Percentiles rank a stretch among this genome's conserved stretches.
These are phyloP conservation scores for Microchrysa polita DNA, from an alignment of 2,888 invertebrate species.

Conservation along the genomic window DNA sequence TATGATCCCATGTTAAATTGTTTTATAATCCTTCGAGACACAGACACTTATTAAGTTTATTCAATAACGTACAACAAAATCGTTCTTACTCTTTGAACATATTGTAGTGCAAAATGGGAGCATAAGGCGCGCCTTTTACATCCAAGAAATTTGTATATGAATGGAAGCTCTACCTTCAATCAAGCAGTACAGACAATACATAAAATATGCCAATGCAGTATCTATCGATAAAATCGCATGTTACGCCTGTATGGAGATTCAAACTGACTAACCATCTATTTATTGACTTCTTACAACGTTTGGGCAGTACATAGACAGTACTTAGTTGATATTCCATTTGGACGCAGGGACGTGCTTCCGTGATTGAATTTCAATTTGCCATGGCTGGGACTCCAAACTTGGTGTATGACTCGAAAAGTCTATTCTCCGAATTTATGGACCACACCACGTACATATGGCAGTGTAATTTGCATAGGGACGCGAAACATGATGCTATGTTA, in stretches of 20 bases:
- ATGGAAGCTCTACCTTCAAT: conserved; percentile 5
- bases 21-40: no score
- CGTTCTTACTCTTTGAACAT: no score
- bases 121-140: background rate
- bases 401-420: background rate
- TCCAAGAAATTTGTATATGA: background rate
- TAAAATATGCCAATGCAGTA: background rate
- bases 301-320: conserved; percentile 1
- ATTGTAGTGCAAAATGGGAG: background rate
- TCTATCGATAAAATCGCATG: conserved; percentile 21
- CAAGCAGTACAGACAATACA: no score
- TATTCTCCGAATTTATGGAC: conserved; percentile 23
- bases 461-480: conserved; percentile 30
- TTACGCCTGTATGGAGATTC: background rate
- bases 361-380: conserved; percentile 35
- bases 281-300: background rate
- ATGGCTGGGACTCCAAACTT: background rate
- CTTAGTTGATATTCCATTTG: conserved; percentile 35
- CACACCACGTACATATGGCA: background rate
- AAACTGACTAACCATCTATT: conserved; percentile 13
- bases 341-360: conserved; percentile 40
- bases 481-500: conserved; percentile 33
- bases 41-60: no score
- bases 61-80: no score
- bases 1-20: no score